Evolutionary conservation across 1,140 invertebrate genomes (phyloP), one percentile per base, ranked within the genome.

Genomic region (Formica selysi): DNA sequence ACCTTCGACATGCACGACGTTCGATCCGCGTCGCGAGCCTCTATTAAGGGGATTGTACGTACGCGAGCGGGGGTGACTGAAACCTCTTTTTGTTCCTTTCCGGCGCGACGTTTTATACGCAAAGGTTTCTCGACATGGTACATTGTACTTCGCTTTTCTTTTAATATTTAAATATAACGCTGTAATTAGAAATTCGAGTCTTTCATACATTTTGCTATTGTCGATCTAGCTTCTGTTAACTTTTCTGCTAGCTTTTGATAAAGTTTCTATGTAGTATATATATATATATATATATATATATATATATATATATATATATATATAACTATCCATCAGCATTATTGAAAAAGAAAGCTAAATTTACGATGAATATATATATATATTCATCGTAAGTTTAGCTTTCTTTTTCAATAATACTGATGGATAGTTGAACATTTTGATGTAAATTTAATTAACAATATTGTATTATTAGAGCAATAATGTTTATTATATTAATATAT

Each of bases 1-100:
- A 74, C 64, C 88, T 79, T 73, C 76, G 36, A 74, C 88, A 78
- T 90, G 85, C 88, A 89, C 85, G 67, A 38, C 61, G 79, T 85
- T 90, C 87, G 89, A 87, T 89, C 85, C 76, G 64, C 78, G 44
- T 90, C 78, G 84, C 65, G 87, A 51, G 44, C 38, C 32, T 38
- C 54, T 76, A 38, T 89, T 90, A 89, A 89, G 87, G 87, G 85
- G 85, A 79, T 86, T 89, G 85, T 57, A 76, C 76, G 61, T 80
- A 67, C 36, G 19, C 19, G 32, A 41, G 26, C 36, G 36, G 79
- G 71, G 70, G 51, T 80, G 64, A 71, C 83, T 74, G 87, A 89
- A 89, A 89, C 65, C 88, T 51, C 48, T 89, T 89, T 86, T 59
- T 70, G 32, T 87, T 80, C 76, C 61, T 22, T 59, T 41, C 10